Evolutionary conservation across 2,888 invertebrate genomes (phyloP), one percentile per base, ranked within the genome.

Genomic region (Drosophila mayaguana): DNA sequence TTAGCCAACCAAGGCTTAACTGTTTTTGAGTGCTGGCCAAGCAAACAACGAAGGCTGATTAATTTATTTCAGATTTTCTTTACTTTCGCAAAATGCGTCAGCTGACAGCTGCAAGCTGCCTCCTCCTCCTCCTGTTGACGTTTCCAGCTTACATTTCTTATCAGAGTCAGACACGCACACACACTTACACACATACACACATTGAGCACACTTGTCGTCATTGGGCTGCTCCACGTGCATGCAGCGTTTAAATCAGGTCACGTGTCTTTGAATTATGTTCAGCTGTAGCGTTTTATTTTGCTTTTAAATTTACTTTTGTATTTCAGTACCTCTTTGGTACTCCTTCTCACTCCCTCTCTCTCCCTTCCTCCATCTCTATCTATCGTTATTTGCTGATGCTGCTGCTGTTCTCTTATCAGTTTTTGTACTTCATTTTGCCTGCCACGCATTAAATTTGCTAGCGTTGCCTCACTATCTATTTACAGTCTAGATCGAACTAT

Each of bases 191-290:
- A 18, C 34, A 25, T 16, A 38, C 38, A 16, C 16, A 25, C 18
- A 32, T 28, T 18, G 32, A 32, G 32, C 11, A 45, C 38, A 61
- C 46, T 61, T 43, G 22, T n/a, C 50, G 51, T 83, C 80, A 80
- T 80, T 76, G 63, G 62, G 72, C 63, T 51, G 72, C 63, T 51
- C 60, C 63, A 56, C 72, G 68, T 60, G 63, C 56, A 63, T 36
- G 25, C 51, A 69, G 75, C 72, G 28, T 46, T 20, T 42, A 46
- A 83, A 83, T 60, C 84, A 81, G 89, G 88, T 88, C 89, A 84
- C 85, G 85, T 84, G 82, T 70, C 57, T 87, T 78, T 67, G 53
- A 59, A 80, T 77, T 86, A 60, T 45, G 54, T 71, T 55, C 55
- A 57, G 56, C 59, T 56, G 25, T 51, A 59, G 42, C n/a, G 59